These are phyloP conservation scores for Dolichotis patagonum DNA, from an alignment of 2,113 vertebrate species.

Conservation along the genomic window DNA sequence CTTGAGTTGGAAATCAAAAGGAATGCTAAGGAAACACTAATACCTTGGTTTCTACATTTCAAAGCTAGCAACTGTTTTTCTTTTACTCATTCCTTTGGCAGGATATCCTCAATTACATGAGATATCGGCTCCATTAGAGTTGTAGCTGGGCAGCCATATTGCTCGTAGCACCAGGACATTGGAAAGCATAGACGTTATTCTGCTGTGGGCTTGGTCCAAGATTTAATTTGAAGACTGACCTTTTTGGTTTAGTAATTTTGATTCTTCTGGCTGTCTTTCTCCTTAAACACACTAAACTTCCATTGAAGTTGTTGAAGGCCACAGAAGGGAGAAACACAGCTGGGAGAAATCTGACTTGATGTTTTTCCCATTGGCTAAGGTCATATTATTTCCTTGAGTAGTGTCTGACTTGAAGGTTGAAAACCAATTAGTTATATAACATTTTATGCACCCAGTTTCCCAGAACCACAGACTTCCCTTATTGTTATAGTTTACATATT, in stretches of 20 bases:
- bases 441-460: constrained; percentile 53
- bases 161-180: constrained; percentile 18
- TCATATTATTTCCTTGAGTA: constrained; percentile 75
- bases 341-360: constrained; percentile 73
- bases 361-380: constrained; percentile 76
- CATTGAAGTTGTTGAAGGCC: constrained; percentile 70
- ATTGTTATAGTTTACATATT: constrained; percentile 34
- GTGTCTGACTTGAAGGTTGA: constrained; percentile 69
- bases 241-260: constrained; percentile 77
- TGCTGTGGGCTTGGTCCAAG: constrained; percentile 45
- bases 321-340: constrained; percentile 73
- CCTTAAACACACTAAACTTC: constrained; percentile 68
- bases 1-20: constrained; percentile 67
- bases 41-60: constrained; percentile 58
- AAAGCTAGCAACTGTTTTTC: constrained; percentile 62
- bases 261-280: constrained; percentile 76
- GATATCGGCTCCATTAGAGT: constrained; percentile 24
- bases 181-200: constrained; percentile 27
- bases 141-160: constrained; percentile 54
- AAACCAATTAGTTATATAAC: constrained; percentile 78
- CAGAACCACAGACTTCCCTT: constrained; percentile 54
- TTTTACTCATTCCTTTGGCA: constrained; percentile 60
- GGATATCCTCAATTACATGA: background rate
- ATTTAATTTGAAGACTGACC: constrained; percentile 75
- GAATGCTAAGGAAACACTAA: constrained; percentile 71